These are phyloP conservation scores for Amblyopsis rosae DNA, from an alignment of 2,113 vertebrate species.

Conservation along the genomic window DNA sequence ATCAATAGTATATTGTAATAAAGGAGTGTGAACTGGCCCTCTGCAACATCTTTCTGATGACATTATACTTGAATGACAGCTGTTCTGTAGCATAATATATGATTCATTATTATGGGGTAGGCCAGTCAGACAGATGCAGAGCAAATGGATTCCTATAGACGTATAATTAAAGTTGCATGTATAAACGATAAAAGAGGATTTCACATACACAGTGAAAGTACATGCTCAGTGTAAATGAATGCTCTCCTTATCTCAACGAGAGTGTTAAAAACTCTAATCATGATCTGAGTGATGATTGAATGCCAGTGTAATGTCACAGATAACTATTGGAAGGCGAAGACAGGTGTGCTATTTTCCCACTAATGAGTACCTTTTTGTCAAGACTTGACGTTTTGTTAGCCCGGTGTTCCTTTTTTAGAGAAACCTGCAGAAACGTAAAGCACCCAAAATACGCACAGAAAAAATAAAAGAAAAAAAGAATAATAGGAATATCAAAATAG, in stretches of 20 bases:
- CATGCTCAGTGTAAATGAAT: slow-evolving; percentile 2
- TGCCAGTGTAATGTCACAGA: background rate
- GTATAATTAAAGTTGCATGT: background rate
- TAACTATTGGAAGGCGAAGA: slow-evolving; percentile 40
- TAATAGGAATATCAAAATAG: too few relatives aligned
- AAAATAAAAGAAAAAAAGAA: too few relatives aligned
- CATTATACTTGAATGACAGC: background rate
- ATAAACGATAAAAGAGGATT: background rate
- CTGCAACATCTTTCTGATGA: background rate
- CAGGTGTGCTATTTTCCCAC: slow-evolving; percentile 33
- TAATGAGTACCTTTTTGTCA: slow-evolving; percentile 15
- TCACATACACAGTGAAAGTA: background rate
- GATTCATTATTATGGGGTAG: background rate
- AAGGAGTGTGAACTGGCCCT: background rate
- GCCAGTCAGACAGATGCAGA: background rate
- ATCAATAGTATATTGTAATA: too few relatives aligned
- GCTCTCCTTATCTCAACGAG: background rate
- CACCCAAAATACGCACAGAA: too few relatives aligned
- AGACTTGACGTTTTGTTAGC: background rate
- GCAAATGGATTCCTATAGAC: background rate
- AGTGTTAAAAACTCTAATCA: slow-evolving; percentile 9
- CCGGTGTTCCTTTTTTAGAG: background rate
- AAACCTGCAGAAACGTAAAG: background rate
- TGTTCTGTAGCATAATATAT: background rate
- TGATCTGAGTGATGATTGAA: slow-evolving; percentile 9